Evolutionary conservation across 1,140 invertebrate species (phyloP).

Genomic region (Nasonia vitripennis): DNA sequence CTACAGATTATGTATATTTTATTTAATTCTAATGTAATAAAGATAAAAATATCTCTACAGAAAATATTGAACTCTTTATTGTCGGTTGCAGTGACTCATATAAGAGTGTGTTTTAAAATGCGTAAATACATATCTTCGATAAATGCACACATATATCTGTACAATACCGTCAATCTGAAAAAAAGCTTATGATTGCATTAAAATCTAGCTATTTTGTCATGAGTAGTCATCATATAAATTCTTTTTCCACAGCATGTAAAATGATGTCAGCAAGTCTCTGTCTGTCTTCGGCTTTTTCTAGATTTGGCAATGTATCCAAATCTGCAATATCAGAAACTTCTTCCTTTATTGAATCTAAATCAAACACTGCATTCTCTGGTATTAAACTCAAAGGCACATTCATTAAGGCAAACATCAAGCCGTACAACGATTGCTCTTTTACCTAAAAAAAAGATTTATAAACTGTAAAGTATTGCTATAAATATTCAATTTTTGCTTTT

Average conservation of each 20-base stretch:
- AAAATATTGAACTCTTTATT: not conserved
- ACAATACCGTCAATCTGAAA: no score
- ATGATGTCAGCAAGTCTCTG: slow-evolving; percentile 78
- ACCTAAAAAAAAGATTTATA: slow-evolving; percentile 66
- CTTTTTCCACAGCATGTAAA: slow-evolving; percentile 79
- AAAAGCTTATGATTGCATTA: no score
- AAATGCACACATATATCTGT: no score
- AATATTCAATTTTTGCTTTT: not conserved
- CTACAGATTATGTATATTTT: slow-evolving; percentile 48
- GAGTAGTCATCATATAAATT: slow-evolving; percentile 73
- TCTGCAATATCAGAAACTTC: slow-evolving; percentile 57
- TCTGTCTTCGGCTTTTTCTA: slow-evolving; percentile 71
- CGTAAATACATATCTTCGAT: no score
- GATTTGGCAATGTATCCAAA: slow-evolving; percentile 58
- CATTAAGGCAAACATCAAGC: slow-evolving; percentile 78
- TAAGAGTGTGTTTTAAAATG: not conserved
- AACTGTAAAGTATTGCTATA: not conserved
- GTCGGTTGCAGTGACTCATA: not conserved
- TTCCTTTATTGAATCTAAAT: slow-evolving; percentile 76
- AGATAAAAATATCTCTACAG: not conserved
- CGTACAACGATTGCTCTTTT: slow-evolving; percentile 78
- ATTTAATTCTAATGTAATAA: slow-evolving; percentile 30
- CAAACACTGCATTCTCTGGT: slow-evolving; percentile 76
- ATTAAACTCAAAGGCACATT: slow-evolving; percentile 78
- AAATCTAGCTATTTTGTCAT: no score